Percentiles rank a stretch among this genome's conserved stretches.
Conservation (phyloP, 1,140 invertebrate species). For the Sinella curviseta region DNA sequence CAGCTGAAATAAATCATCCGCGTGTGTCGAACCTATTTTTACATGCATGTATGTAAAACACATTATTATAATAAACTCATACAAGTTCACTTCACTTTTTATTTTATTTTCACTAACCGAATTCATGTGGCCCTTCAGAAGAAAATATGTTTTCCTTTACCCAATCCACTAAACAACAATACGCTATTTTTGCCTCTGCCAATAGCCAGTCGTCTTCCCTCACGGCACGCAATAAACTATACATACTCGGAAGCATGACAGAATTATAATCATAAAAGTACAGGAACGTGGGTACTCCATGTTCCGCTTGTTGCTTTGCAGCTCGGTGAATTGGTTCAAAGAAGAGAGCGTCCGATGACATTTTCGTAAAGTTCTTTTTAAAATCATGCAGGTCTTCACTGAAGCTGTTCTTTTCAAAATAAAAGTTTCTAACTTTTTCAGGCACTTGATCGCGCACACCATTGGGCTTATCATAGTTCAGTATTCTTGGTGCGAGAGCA, state of each 20-base stretch:
- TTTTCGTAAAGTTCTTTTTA: neutral
- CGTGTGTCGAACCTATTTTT: neutral
- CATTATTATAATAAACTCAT: neutral
- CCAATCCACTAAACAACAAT: neutral
- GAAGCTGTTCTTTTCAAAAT: neutral
- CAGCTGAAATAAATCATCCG: neutral
- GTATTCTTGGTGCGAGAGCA: neutral
- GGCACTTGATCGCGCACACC: neutral
- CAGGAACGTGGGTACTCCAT: neutral
- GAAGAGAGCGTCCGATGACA: neutral
- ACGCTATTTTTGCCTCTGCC: neutral
- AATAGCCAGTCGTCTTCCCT: neutral
- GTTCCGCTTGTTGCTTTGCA: neutral
- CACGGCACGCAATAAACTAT: neutral
- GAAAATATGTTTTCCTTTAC: neutral
- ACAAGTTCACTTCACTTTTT: neutral
- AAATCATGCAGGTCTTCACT: neutral
- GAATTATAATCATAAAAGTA: constrained; percentile 5
- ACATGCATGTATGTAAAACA: neutral
- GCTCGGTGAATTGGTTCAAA: neutral
- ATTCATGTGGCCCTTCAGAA: neutral
- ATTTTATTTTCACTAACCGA: neutral
- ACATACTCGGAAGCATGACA: neutral
- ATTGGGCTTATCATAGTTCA: neutral
- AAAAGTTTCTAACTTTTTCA: neutral